Percentiles rank a stretch among this genome's conserved stretches.
phyloP scores from a whole-genome alignment of 2,888 invertebrate genomes.

The Drosophila anomalata region DNA sequence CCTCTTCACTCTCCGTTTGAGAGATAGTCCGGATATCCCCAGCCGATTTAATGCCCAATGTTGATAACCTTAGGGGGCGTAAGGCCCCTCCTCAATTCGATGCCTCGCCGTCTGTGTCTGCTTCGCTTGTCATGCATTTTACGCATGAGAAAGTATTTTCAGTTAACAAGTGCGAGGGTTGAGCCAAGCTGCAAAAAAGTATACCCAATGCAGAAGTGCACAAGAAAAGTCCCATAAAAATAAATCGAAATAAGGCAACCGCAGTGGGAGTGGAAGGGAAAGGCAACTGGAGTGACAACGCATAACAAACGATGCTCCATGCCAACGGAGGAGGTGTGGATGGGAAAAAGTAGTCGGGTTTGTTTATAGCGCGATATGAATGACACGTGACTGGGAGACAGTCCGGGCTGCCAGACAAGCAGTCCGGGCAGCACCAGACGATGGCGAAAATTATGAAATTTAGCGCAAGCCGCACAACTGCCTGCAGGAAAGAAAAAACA shows the following conservation, averaged over 20 bases:
- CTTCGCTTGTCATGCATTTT: constrained; percentile 72
- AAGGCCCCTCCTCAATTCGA: constrained; percentile 32
- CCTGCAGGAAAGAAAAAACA: constrained; percentile 31
- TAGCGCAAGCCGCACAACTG: constrained; percentile 69
- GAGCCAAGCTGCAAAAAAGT: constrained; percentile 31
- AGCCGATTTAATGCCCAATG: constrained; percentile 39
- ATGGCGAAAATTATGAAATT: constrained; percentile 72
- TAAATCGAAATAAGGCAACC: constrained; percentile 71
- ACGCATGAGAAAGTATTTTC: constrained; percentile 78
- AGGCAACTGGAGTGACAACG: constrained; percentile 11
- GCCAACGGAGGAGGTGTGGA: constrained; percentile 50
- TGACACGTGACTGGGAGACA: constrained; percentile 73
- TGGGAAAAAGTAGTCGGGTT: constrained; percentile 38
- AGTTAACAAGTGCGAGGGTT: constrained; percentile 67
- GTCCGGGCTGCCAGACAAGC: constrained; percentile 27
- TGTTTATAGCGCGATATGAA: constrained; percentile 76
- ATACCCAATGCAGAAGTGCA: constrained; percentile 61
- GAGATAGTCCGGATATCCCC: background rate
- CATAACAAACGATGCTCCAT: constrained; percentile 69
- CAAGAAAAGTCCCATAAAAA: constrained; percentile 68
- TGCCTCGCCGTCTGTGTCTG: constrained; percentile 66
- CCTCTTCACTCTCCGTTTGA: background rate
- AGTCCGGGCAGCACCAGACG: constrained; percentile 21
- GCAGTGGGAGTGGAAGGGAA: constrained; percentile 9
- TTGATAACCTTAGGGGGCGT: constrained; percentile 31